Evolutionary conservation across 2,113 vertebrate genomes (phyloP).

Genomic region (Cairina moschata): DNA sequence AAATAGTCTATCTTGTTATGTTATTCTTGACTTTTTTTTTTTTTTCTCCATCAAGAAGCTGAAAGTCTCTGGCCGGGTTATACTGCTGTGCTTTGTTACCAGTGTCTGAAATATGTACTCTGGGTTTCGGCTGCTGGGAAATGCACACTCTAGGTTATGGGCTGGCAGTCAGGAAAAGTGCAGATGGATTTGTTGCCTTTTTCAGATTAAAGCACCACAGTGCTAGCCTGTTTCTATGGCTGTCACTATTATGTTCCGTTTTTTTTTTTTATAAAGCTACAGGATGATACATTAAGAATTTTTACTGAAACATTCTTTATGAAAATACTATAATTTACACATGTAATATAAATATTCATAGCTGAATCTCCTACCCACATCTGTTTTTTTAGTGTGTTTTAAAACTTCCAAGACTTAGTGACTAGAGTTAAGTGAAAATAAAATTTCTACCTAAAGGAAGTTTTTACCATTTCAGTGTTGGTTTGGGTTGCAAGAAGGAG

Average conservation of each 20-base stretch:
- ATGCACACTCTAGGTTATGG: no score
- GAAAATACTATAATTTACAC: neutral
- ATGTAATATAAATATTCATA: neutral
- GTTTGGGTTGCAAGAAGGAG: neutral
- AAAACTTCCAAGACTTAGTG: neutral
- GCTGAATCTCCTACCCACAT: neutral
- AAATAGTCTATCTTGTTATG: neutral
- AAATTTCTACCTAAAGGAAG: neutral
- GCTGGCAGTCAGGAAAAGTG: neutral
- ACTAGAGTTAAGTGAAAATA: neutral
- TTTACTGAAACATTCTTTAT: neutral
- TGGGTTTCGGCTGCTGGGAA: neutral
- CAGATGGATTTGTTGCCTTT: neutral
- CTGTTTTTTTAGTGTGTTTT: neutral
- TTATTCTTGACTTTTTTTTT: neutral
- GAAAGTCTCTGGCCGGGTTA: neutral
- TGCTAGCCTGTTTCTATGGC: neutral
- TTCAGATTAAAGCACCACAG: neutral
- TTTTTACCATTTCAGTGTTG: neutral
- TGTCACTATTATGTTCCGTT: neutral
- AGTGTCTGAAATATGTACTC: neutral
- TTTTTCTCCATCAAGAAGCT: neutral
- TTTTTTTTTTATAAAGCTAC: neutral
- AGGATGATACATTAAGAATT: neutral
- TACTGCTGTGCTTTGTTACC: neutral